A percentile compares a stretch with the other conserved stretches of the same genome.
Conservation (phyloP, 2,888 invertebrate genomes). For the Zaprionus bogoriensis region DNA sequence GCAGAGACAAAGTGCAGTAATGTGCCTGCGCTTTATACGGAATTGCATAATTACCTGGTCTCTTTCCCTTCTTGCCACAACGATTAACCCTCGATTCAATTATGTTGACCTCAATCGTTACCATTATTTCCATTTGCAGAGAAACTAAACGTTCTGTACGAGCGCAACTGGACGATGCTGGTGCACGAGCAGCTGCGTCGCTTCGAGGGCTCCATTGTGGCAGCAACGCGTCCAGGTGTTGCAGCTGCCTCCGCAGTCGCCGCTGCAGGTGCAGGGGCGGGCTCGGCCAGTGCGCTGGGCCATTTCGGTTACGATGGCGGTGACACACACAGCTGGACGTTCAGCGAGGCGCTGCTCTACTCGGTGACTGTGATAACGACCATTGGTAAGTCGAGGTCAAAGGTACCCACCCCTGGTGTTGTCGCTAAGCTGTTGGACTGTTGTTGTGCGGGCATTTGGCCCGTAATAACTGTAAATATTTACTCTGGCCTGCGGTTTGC, state of each 20-base stretch:
- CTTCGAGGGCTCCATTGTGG: conserved; percentile 91
- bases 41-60: conserved; percentile 67
- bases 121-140: conserved; percentile 85
- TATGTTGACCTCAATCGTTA: conserved; percentile 33
- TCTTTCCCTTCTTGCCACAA: conserved; percentile 2
- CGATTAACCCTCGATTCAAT: conserved; percentile 33
- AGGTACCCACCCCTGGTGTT: too few species aligned
- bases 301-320: conserved; percentile 62
- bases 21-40: conserved; percentile 52
- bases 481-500: conserved; percentile 43
- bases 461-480: conserved; percentile 61
- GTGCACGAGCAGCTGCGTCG: conserved; percentile 90
- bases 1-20: conserved; percentile 27
- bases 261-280: background rate
- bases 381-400: conserved; percentile 87
- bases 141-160: conserved; percentile 91
- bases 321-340: conserved; percentile 86
- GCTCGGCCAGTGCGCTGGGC: conserved; percentile 60
- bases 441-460: conserved; percentile 24
- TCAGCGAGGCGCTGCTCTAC: conserved; percentile 92
- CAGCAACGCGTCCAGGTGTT: conserved; percentile 86
- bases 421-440: too few species aligned
- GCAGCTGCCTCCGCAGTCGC: conserved; percentile 26
- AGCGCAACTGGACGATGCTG: conserved; percentile 91
- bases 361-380: conserved; percentile 94